Base-by-base conservation (phyloP, 2,797 vertebrate genomes). In the Gymnoscopelus braueri region DNA sequence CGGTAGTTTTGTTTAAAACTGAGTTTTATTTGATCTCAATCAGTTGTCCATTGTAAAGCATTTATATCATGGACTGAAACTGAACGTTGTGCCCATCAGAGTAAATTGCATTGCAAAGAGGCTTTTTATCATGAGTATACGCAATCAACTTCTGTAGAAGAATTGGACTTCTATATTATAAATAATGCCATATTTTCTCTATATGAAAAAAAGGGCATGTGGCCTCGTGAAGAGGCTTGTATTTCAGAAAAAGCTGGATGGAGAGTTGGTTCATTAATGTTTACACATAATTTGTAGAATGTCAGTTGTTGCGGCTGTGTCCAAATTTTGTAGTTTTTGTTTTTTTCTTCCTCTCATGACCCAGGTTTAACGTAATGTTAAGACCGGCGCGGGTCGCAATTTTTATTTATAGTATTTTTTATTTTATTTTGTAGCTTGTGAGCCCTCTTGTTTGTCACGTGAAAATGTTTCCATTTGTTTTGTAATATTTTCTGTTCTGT, bases 391-490 rank as follows among this genome's bases (percentile, higher is more conserved):
- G 91, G 95, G 94, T 94, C 92, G 94, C 95, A 95, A 95, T 84
- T 93, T 95, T 95, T 94, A 95, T 98, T 99, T 99, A 99, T 98
- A 98, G 96, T 90, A 93, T 75, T 79, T 86, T 84, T 82, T 81
- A 75, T 72, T 76, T 89, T 79, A 87, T 79, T 85, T 89, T 88
- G 79, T 86, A 94, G 75, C 89, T 93, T 95, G 95, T 95, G 95
- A 93, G 92, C 84, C 84, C 91, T 90, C 80, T 94, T 87, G 94
- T 95, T 92, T 87, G 90, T 93, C 82, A 86, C 81, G 81, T 93
- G 92, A 83, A 85, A 85, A 89, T 91, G 90, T 87, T 91, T 84
- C 8, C 39, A 44, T 79, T 93, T 95, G 74, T 89, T 90, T 92
- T 93, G 90, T 93, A 89, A 91, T 93, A 91, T 86, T 93, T 90